Conservation (phyloP, 2,888 invertebrate genomes). For the Leptinotarsa rubiginosa region DNA sequence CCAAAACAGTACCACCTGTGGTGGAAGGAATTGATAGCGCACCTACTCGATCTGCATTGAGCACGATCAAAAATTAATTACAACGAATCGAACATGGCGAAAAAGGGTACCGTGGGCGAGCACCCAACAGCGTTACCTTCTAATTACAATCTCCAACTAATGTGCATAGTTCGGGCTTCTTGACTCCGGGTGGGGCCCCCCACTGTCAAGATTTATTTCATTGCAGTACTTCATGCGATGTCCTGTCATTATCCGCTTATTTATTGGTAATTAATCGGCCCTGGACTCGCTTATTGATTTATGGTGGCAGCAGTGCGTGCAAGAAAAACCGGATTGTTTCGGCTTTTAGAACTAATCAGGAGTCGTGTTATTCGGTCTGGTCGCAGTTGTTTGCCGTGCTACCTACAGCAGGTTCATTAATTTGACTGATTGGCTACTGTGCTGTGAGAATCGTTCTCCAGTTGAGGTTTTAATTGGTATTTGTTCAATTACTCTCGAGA, state of each 20-base stretch:
- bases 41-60: not conserved
- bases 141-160: conserved; percentile 44
- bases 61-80: conserved; percentile 23
- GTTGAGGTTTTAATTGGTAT: conserved; percentile 10
- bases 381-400: not conserved
- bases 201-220: conserved; percentile 57
- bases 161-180: conserved; percentile 40
- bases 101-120: conserved; percentile 36
- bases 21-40: not conserved
- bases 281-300: conserved; percentile 42
- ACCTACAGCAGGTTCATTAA: conserved; percentile 18
- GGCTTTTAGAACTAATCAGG: conserved; percentile 20
- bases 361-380: conserved; percentile 10
- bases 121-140: conserved; percentile 33
- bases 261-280: conserved; percentile 60
- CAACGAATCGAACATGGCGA: conserved; percentile 9
- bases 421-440: conserved; percentile 10
- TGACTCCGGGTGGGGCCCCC: conserved; percentile 39
- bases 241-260: conserved; percentile 57
- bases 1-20: not conserved
- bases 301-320: conserved; percentile 30
- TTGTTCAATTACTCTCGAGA: not conserved
- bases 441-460: not conserved
- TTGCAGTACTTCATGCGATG: conserved; percentile 55
- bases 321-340: conserved; percentile 42